Percentiles rank a stretch among this genome's conserved stretches.
Conservation (phyloP, 2,888 invertebrate species). For the Rhamphomyia laevipes region DNA sequence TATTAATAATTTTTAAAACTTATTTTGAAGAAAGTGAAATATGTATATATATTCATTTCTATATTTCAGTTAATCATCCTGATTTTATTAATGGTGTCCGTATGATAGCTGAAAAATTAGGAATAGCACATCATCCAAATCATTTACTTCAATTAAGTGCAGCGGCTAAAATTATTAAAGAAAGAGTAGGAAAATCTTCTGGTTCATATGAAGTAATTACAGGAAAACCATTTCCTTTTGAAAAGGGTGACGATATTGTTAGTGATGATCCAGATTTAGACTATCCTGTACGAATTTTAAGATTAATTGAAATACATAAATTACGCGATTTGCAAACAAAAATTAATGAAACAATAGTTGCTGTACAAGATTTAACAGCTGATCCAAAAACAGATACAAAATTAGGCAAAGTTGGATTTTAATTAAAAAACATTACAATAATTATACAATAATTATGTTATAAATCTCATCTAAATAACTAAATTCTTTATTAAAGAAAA, state of each 20-base stretch:
- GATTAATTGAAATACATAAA: conserved; percentile 53
- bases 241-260: conserved; percentile 51
- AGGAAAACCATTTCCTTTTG: conserved; percentile 58
- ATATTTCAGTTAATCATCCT: conserved; percentile 50
- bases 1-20: conserved; percentile 23
- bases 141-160: conserved; percentile 64
- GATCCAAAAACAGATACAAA: conserved; percentile 94
- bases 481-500: too few species aligned
- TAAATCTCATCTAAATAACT: too few species aligned
- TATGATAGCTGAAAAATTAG: conserved; percentile 62
- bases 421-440: conserved; percentile 16
- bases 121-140: conserved; percentile 69
- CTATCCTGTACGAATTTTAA: conserved; percentile 62
- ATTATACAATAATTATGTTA: not conserved
- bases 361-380: conserved; percentile 84
- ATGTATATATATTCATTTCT: conserved; percentile 19
- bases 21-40: not conserved
- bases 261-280: conserved; percentile 54
- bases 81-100: conserved; percentile 77
- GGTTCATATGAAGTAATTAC: conserved; percentile 22
- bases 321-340: conserved; percentile 62
- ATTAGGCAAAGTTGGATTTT: conserved; percentile 81
- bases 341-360: conserved; percentile 89
- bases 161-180: conserved; percentile 48
- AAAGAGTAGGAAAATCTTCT: conserved; percentile 46